Evolutionary conservation across 2,113 vertebrate species (phyloP).

Genomic region (Alectura lathami): DNA sequence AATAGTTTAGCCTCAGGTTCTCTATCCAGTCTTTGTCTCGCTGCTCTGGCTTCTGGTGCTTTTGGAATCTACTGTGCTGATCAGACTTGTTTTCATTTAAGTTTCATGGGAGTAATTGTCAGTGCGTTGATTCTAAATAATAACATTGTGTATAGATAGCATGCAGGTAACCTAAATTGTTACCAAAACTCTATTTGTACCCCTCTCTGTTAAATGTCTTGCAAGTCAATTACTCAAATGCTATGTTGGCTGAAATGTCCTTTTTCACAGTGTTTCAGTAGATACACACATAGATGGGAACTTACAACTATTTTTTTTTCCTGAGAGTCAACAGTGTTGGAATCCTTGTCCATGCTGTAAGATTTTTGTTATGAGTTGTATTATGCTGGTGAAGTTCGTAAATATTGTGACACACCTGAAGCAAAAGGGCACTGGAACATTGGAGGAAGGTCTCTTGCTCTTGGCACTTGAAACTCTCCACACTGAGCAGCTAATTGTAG

Average conservation of each 20-base stretch:
- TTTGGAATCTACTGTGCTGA: neutral
- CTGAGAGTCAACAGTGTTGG: neutral
- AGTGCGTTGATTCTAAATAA: neutral
- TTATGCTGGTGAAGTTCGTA: neutral
- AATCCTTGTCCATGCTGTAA: neutral
- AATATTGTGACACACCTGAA: neutral
- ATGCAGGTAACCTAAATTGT: neutral
- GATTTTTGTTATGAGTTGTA: neutral
- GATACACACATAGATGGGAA: neutral
- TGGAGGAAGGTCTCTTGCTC: neutral
- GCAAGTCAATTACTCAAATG: neutral
- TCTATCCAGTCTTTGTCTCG: neutral
- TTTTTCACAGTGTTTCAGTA: neutral
- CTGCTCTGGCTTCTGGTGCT: neutral
- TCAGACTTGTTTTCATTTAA: neutral
- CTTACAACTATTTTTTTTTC: neutral
- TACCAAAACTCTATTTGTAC: neutral
- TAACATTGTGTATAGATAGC: neutral
- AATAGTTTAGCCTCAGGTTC: neutral
- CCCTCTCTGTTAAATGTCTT: neutral
- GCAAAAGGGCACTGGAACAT: neutral
- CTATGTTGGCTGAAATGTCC: neutral
- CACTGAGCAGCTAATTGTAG: neutral
- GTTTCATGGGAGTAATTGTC: neutral
- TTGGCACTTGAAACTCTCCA: neutral